These are phyloP conservation scores for Climacteris rufus DNA, from an alignment of 2,113 vertebrate genomes.

Conservation along the genomic window DNA sequence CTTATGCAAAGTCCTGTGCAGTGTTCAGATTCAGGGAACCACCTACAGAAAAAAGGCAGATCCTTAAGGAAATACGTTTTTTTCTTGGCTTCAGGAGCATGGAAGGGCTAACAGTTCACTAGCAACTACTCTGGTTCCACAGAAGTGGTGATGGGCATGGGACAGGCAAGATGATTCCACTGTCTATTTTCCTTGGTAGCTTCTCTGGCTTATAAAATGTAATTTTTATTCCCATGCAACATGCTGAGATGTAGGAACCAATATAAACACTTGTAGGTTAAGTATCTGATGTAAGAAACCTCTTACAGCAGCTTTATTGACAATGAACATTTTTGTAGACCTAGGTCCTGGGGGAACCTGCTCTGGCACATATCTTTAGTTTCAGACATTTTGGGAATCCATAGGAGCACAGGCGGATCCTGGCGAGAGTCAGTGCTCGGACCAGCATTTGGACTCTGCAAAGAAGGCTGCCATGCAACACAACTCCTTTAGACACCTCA, in stretches of 20 bases:
- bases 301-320: neutral
- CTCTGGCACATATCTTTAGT: neutral
- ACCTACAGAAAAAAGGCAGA: neutral
- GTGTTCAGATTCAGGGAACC: neutral
- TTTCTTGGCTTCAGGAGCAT: neutral
- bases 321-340: neutral
- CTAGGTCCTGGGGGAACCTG: neutral
- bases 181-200: neutral
- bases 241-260: neutral
- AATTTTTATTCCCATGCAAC: neutral
- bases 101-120: neutral
- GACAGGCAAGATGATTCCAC: neutral
- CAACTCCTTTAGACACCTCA: neutral
- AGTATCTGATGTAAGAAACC: neutral
- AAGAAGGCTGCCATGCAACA: neutral
- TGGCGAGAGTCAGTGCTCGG: neutral
- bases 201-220: neutral
- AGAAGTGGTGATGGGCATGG: neutral
- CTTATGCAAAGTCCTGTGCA: neutral
- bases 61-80: neutral
- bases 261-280: neutral
- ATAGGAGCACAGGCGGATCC: neutral
- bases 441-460: neutral
- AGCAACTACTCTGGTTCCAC: neutral
- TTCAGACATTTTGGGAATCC: neutral